Evolutionary conservation across 2,888 invertebrate species (phyloP).

Genomic region (Atherix ibis): DNA sequence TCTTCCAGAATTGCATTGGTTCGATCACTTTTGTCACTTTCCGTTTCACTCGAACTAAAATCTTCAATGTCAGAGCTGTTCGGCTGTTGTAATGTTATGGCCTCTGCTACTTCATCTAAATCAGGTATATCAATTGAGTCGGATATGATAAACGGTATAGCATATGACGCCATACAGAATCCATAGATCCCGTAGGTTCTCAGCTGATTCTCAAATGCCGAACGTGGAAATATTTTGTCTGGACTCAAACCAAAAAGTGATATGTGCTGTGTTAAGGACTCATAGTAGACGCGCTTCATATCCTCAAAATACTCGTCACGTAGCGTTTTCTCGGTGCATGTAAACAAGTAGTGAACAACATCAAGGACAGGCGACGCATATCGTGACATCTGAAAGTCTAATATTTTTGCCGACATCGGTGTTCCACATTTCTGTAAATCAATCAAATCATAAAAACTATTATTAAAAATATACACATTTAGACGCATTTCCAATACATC

Average conservation of each 20-base stretch:
- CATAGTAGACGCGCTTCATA: conserved; percentile 20
- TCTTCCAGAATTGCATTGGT: conserved; percentile 15
- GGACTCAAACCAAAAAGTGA: conserved; percentile 14
- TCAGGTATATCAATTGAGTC: conserved; percentile 19
- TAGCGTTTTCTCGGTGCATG: conserved; percentile 22
- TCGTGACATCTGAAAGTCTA: conserved; percentile 26
- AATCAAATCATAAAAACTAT: conserved; percentile 1
- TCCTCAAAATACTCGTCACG: conserved; percentile 20
- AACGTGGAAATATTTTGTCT: conserved; percentile 17
- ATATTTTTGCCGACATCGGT: conserved; percentile 19
- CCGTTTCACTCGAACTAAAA: conserved; percentile 8
- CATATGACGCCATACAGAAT: conserved; percentile 21
- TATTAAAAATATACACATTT: not conserved
- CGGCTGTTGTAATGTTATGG: conserved; percentile 11
- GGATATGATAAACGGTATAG: conserved; percentile 22
- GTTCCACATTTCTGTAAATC: conserved; percentile 10
- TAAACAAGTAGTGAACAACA: conserved; percentile 21
- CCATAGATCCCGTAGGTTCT: conserved; percentile 20
- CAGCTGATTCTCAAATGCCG: conserved; percentile 18
- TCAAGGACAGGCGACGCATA: conserved; percentile 24
- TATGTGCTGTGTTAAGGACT: conserved; percentile 15
- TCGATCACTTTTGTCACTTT: not conserved
- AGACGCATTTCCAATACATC: no score
- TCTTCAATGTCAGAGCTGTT: not conserved
- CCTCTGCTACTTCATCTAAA: conserved; percentile 20